Base-by-base conservation (phyloP, 2,888 invertebrate species). In the Pasiphila rectangulata region DNA sequence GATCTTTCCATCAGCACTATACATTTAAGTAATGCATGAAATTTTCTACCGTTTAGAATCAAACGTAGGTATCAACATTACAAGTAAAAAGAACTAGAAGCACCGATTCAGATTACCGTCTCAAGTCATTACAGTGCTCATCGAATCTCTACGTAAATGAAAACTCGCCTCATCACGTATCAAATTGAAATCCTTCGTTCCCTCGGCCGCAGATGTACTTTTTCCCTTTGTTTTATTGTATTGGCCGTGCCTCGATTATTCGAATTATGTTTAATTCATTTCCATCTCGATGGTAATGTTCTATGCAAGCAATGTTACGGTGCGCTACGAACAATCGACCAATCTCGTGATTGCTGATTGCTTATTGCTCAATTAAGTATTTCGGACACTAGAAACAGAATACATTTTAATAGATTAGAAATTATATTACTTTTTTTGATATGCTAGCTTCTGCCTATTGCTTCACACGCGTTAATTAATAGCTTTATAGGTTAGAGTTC, bases 211-310 rank as follows among this genome's bases (percentile, higher is more conserved):
- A 78, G 72, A 67, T 67, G 67, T 71, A 77, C 77, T 77, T 79
- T 77, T 79, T 75, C 80, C 81, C 77, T 85, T 86, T 87, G 84
- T 85, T 82, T 85, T 85, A 75, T 84, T 82, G 78, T 79, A 83
- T 79, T 75, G 78, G 75, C 72, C 73, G 75, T 72, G 72, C 65
- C 79, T 79, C 86, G 85, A 87, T 87, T 88, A 85, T 86, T 83
- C 81, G 81, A 87, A 88, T 87, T 87, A 87, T 76, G 77, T 83
- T 87, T 86, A 88, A 88, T 87, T 87, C 82, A 79, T 85, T 83
- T 83, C 81, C 74, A 87, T 84, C 81, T 81, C 77, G 71, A 76
- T 68, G 69, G 76, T 83, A 81, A 83, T 83, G 70, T 62, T 70
- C 74, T 75, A 74, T 71, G 61, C 64, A 64, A 66, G 64, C 64